These are phyloP conservation scores for Ispidina picta DNA, from an alignment of 2,797 vertebrate species.

Conservation along the genomic window DNA sequence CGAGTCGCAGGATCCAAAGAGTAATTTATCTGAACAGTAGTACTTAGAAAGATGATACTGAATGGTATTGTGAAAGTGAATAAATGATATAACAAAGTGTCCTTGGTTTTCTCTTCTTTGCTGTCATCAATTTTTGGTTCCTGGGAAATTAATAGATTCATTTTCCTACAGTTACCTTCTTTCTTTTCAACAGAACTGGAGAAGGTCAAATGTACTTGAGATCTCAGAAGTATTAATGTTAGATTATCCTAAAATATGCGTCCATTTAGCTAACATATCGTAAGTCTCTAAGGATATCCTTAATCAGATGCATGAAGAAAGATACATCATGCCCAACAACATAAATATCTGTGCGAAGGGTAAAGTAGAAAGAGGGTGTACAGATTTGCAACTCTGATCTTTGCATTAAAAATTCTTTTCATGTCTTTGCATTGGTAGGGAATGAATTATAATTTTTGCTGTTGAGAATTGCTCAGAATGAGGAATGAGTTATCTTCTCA, in stretches of 20 bases:
- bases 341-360: neutral
- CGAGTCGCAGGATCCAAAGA: neutral
- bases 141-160: slow-evolving; percentile 31
- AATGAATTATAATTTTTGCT: neutral
- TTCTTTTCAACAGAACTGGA: slow-evolving; percentile 40
- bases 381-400: neutral
- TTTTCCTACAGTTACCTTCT: slow-evolving; percentile 35
- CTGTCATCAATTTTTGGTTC: slow-evolving; percentile 46
- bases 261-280: neutral
- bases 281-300: slow-evolving; percentile 14
- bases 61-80: slow-evolving; percentile 19
- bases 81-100: slow-evolving; percentile 23
- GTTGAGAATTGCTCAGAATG: neutral
- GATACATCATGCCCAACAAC: neutral
- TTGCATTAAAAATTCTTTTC: neutral
- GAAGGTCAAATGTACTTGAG: slow-evolving; percentile 36
- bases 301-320: slow-evolving; percentile 12
- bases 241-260: slow-evolving; percentile 42
- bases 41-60: slow-evolving; percentile 17
- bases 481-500: neutral
- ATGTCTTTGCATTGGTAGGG: neutral
- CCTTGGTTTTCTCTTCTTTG: slow-evolving; percentile 38
- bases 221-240: slow-evolving; percentile 36
- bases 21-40: slow-evolving; percentile 9
- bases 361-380: neutral